These are phyloP conservation scores for Diadophis punctatus DNA, from an alignment of 2,113 vertebrate species.

Conservation along the genomic window DNA sequence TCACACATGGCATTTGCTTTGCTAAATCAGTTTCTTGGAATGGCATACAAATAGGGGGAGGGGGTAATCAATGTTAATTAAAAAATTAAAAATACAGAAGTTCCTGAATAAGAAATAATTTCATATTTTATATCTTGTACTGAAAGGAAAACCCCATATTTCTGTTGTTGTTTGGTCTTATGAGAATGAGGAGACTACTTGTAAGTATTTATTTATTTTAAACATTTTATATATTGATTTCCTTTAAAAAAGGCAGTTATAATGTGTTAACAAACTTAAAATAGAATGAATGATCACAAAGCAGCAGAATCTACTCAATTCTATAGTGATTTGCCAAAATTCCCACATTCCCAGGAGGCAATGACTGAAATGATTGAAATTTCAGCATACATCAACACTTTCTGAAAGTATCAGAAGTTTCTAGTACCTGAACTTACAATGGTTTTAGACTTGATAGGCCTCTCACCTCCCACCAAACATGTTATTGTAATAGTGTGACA, in stretches of 20 bases:
- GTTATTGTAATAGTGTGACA: neutral
- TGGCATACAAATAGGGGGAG: neutral
- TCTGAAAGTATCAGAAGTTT: neutral
- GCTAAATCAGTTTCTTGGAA: neutral
- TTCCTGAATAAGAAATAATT: neutral
- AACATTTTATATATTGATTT: neutral
- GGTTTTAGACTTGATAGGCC: neutral
- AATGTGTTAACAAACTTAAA: neutral
- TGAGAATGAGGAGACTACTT: neutral
- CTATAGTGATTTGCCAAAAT: neutral
- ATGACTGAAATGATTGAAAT: neutral
- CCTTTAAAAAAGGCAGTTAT: neutral
- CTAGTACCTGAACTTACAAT: neutral
- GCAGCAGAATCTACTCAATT: neutral
- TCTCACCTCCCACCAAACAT: neutral
- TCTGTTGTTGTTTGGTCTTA: constrained; percentile 9
- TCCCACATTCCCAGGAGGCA: neutral
- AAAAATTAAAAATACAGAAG: neutral
- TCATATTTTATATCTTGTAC: constrained; percentile 8
- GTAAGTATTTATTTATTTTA: constrained; percentile 6
- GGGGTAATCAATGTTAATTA: neutral
- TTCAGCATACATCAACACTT: neutral
- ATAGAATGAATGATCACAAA: neutral
- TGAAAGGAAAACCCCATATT: neutral
- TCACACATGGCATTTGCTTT: neutral